Base-by-base conservation (phyloP, 2,888 invertebrate species). In the Imbricaverruca yamaguchii region DNA sequence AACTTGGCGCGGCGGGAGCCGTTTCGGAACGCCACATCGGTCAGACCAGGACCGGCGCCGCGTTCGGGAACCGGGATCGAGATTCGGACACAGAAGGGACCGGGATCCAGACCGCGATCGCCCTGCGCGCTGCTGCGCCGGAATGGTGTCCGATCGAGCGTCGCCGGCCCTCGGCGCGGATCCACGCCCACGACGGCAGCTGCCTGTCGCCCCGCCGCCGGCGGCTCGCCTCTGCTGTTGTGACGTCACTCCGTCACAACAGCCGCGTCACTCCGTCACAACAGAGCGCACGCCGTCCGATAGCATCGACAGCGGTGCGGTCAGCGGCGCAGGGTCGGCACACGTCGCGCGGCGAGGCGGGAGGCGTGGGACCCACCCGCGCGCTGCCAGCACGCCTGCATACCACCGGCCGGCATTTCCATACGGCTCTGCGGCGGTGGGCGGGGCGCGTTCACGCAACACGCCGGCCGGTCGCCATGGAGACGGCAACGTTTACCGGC, bases 401-500 rank as follows among this genome's bases (percentile, higher is more conserved):
- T 55, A 55, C 74, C 53, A 55, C 74, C 61, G 53, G 55, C 74
- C 74, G 8, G 74, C 39, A 74, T 55, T 9, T 74, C 55, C 74
- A 74, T 74, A 74, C 18, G 18, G 55, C 55, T 11, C 74, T 18
- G 53, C 39, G 69, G 39, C 25, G 69, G 15, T 39, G 39, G 69
- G 65, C 69, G 13, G 69, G 39, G 15, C 25, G 69, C 25, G 39
- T 39, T 39, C 39, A 39, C 39, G 39, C 39, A 39, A 39, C 39
- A 39, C 55, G 65, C 23, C 74, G 10, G 18, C n/a, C 39, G 59
- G 74, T 74, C 55, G 10, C 39, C 74, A 74, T 74, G 74, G 74
- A 55, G 74, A 74, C 74, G 74, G 74, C 55, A 55, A 59, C 55
- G 74, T 74, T 74, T 74, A 55, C 74, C 74, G 21, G 53, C 15